phyloP scores from a whole-genome alignment of 2,797 vertebrate species.

The Lophius americanus region DNA sequence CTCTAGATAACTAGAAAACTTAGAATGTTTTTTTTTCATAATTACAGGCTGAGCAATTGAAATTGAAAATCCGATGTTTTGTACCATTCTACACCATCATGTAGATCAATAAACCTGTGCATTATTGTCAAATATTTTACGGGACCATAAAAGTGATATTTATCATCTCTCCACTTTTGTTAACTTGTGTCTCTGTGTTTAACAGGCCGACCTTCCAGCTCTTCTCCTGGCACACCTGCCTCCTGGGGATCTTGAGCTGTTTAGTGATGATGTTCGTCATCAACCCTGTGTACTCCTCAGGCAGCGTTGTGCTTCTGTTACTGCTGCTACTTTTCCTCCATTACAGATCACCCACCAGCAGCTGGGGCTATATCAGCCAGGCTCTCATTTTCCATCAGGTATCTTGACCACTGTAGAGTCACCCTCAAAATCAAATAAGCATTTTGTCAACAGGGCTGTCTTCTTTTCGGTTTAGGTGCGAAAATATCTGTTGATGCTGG shows the following conservation, averaged over 20 bases:
- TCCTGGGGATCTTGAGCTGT: conserved; percentile 90
- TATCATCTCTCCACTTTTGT: not conserved
- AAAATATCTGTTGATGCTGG: conserved; percentile 95
- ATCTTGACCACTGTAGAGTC: conserved; percentile 1
- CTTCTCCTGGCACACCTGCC: conserved; percentile 94
- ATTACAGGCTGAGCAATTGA: not conserved
- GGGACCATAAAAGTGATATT: conserved; percentile 3
- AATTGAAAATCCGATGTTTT: not conserved
- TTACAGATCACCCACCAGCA: conserved; percentile 89
- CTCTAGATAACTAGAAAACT: not conserved
- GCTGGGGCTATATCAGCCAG: conserved; percentile 96
- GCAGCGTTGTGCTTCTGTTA: conserved; percentile 88
- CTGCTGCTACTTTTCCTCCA: conserved; percentile 90
- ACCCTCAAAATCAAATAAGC: not conserved
- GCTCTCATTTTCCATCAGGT: conserved; percentile 96
- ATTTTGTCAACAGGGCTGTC: not conserved
- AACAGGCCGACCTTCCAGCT: conserved; percentile 88
- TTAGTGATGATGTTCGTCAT: conserved; percentile 96
- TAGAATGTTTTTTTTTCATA: not conserved
- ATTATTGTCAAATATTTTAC: conserved; percentile 42
- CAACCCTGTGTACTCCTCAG: conserved; percentile 89
- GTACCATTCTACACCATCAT: too few relatives aligned
- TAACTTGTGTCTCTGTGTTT: conserved; percentile 24
- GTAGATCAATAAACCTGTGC: not conserved
- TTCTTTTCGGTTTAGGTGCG: conserved; percentile 84